Base-by-base conservation (phyloP, 2,113 vertebrate species). In the Corythornis vintsioides region DNA sequence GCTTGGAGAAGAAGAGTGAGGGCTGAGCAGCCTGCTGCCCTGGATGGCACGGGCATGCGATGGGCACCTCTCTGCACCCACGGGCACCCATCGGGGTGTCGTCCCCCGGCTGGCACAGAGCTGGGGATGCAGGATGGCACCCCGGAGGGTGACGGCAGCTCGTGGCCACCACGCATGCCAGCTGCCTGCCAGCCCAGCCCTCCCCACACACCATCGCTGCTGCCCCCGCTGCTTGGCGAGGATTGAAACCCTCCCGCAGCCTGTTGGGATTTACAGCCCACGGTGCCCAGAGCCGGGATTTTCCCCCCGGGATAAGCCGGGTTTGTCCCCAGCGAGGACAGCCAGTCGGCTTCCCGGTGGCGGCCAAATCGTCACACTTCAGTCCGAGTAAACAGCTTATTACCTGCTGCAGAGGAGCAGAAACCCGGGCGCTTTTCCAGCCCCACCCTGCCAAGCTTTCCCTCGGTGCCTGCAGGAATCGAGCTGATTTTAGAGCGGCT, bases 41-140 rank as follows among this genome's bases (percentile, higher is more conserved):
- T 13, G 6, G 3, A 0, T 12, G 2, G 13, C 25, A 6, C 25
- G 6, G 40, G 18, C 10, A 0, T 11, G 48, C 1, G 47, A 3
- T 7, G 45, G 45, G 40, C 14, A 35, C 25, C 10, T n/a, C 15
- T 45, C 19, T 9, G 78, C 24, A 10, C n/a, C 43, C 86, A 3
- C 3, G 9, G 29, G 24, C 35, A 15, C n/a, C 43, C 86, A 3
- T 3, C 10, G 31, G 24, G 56, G 48, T 10, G 71, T 35, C 11
- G 3, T 55, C 35, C 40, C 47, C 13, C 11, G 2, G 69, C 61
- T 45, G 80, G 33, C 4, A 5, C 28, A 5, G 66, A 63, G 67
- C 48, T 47, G 60, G 24, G 40, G 48, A 35, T 56, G 73, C 35
- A 15, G 56, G 29, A 3, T 28, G 48, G 10, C 31, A 31, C 35